phyloP scores from a whole-genome alignment of 2,888 invertebrate species.

The Lithophane ornitopus region DNA sequence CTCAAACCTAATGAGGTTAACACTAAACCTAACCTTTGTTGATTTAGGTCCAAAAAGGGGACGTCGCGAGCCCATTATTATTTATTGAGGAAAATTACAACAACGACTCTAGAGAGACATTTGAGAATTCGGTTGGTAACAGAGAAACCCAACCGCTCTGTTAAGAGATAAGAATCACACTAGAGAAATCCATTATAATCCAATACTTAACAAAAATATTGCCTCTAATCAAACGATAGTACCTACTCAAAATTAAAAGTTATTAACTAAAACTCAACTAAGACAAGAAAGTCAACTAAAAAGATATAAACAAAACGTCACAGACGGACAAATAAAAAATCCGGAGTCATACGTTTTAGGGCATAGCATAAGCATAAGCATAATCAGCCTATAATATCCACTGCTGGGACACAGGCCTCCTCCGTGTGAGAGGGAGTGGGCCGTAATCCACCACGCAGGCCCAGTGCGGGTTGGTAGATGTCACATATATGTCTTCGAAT shows the following conservation, averaged over 20 bases:
- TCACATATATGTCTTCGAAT: too few species aligned
- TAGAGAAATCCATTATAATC: not conserved
- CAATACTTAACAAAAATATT: not conserved
- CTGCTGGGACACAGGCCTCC: too few species aligned
- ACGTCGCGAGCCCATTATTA: slow-evolving; percentile 16
- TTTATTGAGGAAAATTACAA: slow-evolving; percentile 23
- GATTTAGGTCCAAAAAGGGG: slow-evolving; percentile 20
- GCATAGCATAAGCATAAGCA: too few species aligned
- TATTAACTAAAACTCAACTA: too few species aligned
- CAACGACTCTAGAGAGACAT: slow-evolving; percentile 1
- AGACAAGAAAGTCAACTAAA: too few species aligned
- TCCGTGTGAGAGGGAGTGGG: too few species aligned
- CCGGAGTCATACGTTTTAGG: too few species aligned
- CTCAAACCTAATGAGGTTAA: not conserved
- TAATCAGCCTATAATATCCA: too few species aligned
- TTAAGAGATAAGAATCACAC: not conserved
- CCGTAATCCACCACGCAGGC: too few species aligned
- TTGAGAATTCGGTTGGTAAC: slow-evolving; percentile 8
- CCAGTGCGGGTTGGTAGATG: too few species aligned
- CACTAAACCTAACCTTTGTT: slow-evolving; percentile 4
- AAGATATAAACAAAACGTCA: too few species aligned
- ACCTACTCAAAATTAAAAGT: slow-evolving; percentile 36
- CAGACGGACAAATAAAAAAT: too few species aligned
- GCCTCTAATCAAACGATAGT: slow-evolving; percentile 29
- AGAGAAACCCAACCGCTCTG: slow-evolving; percentile 20